These are phyloP conservation scores for Rotaria socialis DNA, from an alignment of 2,888 invertebrate species.

Conservation along the genomic window DNA sequence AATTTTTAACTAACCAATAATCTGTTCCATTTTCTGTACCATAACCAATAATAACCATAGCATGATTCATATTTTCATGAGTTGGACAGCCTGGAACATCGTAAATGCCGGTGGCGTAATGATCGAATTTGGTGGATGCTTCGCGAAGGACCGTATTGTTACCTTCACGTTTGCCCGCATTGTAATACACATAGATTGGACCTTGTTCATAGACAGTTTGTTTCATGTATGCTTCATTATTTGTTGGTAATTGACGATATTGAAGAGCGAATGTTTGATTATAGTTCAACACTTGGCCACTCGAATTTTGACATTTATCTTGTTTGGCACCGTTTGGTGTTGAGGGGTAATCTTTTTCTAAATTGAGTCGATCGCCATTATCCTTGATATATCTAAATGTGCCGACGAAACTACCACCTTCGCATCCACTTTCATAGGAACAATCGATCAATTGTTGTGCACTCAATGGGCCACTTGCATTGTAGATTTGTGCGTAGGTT, in stretches of 20 bases:
- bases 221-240: not conserved
- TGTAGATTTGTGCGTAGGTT: not conserved
- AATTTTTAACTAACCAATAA: not conserved
- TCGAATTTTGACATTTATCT: no score
- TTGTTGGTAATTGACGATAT: no score
- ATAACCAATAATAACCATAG: not conserved
- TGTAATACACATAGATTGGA: not conserved
- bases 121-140: not conserved
- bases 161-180: not conserved
- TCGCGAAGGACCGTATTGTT: not conserved
- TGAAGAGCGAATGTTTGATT: no score
- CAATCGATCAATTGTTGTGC: constrained; percentile 18
- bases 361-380: not conserved
- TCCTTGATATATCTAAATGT: no score
- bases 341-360: not conserved
- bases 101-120: not conserved
- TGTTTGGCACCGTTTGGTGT: not conserved
- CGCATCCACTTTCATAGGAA: not conserved
- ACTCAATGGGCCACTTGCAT: not conserved
- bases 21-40: constrained; percentile 18
- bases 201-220: not conserved
- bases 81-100: not conserved
- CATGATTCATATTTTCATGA: not conserved
- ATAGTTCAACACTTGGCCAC: no score
- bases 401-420: no score